These are phyloP conservation scores for Monomorium pharaonis DNA, from an alignment of 1,140 invertebrate genomes.

Conservation along the genomic window DNA sequence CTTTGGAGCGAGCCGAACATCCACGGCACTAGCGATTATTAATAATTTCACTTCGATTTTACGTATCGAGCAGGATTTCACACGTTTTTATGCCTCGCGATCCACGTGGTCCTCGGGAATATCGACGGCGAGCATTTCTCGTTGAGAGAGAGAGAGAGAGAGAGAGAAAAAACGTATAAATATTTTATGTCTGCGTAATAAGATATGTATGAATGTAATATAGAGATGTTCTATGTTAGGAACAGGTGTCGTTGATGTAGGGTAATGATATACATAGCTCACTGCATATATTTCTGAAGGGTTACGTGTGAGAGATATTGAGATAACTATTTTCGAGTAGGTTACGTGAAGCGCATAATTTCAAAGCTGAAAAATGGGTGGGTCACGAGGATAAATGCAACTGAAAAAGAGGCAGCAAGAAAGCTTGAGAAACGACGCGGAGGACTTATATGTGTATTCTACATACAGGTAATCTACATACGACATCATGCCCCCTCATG, in stretches of 20 bases:
- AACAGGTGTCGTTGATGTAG: neutral
- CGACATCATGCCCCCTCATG: neutral
- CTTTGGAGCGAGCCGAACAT: neutral
- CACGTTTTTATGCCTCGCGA: neutral
- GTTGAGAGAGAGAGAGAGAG: no score
- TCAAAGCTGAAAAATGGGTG: neutral
- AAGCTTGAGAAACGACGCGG: slow-evolving; percentile 13
- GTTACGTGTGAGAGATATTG: neutral
- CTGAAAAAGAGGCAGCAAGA: neutral
- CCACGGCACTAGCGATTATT: neutral
- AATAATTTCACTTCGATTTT: neutral
- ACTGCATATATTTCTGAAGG: neutral
- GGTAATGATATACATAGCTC: neutral
- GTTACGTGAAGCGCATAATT: neutral
- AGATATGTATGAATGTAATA: neutral
- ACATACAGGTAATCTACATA: neutral
- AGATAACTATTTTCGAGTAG: neutral
- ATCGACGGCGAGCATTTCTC: neutral
- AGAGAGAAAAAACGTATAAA: neutral
- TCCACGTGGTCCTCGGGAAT: neutral
- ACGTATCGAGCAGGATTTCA: neutral
- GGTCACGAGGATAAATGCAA: neutral
- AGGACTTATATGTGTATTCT: neutral
- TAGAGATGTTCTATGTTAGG: no score
- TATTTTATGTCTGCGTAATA: neutral